Evolutionary conservation across 2,888 invertebrate genomes (phyloP).

Genomic region (Patella caerulea): DNA sequence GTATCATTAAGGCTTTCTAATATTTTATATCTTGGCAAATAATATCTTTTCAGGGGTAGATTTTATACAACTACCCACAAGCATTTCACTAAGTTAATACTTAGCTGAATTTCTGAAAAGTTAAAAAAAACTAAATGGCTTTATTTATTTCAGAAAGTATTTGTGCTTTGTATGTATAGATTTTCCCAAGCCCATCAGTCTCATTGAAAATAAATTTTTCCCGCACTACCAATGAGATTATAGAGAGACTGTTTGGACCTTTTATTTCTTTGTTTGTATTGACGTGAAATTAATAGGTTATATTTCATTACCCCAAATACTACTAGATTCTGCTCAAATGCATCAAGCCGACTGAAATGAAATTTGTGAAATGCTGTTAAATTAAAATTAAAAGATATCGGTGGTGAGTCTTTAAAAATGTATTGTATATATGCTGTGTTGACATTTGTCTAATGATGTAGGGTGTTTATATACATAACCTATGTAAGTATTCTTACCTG

Average conservation of each 20-base stretch:
- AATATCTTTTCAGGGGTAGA: not conserved
- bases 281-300: conserved; percentile 59
- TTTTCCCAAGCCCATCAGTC: too few relatives aligned
- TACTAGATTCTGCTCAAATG: conserved; percentile 62
- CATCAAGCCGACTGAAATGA: conserved; percentile 56
- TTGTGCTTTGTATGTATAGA: not conserved
- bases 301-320: conserved; percentile 66
- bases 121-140: not conserved
- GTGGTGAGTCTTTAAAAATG: conserved; percentile 60
- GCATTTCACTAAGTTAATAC: conserved; percentile 2
- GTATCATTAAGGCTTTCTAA: too few relatives aligned
- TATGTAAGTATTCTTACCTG: too few relatives aligned
- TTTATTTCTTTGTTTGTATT: conserved; percentile 12
- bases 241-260: not conserved
- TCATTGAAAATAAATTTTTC: not conserved
- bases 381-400: not conserved
- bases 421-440: conserved; percentile 21
- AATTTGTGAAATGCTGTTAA: conserved; percentile 49
- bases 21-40: too few relatives aligned
- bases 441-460: conserved; percentile 18
- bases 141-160: conserved; percentile 1
- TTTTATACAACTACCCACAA: not conserved
- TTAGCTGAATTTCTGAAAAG: not conserved
- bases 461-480: too few relatives aligned
- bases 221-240: not conserved